A percentile compares a stretch with the other conserved stretches of the same genome.
Evolutionary conservation across 1,140 invertebrate genomes (phyloP).

Genomic region (Drosophila mojavensis): DNA sequence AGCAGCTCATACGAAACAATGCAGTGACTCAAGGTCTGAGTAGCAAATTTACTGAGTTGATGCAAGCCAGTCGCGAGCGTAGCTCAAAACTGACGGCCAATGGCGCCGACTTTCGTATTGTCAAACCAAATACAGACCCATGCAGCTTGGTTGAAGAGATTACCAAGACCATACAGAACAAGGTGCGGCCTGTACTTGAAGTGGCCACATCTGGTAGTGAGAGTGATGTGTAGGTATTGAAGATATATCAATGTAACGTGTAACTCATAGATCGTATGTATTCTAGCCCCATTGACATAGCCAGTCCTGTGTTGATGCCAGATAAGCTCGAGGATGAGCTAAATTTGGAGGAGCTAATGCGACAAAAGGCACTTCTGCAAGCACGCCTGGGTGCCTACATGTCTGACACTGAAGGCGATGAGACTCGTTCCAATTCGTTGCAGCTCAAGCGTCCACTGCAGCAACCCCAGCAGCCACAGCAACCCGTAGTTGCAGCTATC

Average conservation of each 20-base stretch:
- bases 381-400: constrained; percentile 86
- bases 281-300: constrained; percentile 87
- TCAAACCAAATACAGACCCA: constrained; percentile 71
- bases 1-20: constrained; percentile 15
- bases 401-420: constrained; percentile 84
- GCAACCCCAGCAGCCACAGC: constrained; percentile 4
- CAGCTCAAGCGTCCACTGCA: constrained; percentile 27
- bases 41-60: constrained; percentile 78
- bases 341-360: constrained; percentile 94
- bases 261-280: background rate
- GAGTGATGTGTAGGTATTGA: constrained; percentile 84
- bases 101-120: constrained; percentile 70
- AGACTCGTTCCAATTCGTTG: constrained; percentile 52
- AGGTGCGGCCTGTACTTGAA: constrained; percentile 85
- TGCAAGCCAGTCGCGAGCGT: constrained; percentile 62
- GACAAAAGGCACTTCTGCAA: constrained; percentile 91
- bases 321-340: constrained; percentile 92
- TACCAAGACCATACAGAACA: constrained; percentile 80
- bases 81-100: constrained; percentile 73
- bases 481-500: constrained; percentile 17
- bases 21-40: constrained; percentile 46
- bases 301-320: constrained; percentile 90
- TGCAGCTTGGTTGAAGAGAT: constrained; percentile 76
- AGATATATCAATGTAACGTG: background rate
- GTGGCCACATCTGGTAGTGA: constrained; percentile 88